phyloP scores from a whole-genome alignment of 2,797 vertebrate species.

The Cossypha heuglini region DNA sequence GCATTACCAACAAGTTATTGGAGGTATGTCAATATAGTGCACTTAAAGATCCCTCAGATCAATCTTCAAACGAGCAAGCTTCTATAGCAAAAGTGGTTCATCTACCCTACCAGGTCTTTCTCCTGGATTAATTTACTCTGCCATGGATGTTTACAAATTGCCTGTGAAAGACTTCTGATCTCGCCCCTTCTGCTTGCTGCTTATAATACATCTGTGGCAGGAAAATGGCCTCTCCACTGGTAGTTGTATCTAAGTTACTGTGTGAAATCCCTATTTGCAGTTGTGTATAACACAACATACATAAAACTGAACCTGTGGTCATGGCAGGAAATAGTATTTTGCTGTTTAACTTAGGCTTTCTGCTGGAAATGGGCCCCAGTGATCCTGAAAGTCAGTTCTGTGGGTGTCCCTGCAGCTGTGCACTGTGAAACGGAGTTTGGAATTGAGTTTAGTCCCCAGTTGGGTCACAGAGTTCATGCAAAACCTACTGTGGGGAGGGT shows the following conservation, averaged over 20 bases:
- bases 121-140: background rate
- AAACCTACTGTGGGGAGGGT: background rate
- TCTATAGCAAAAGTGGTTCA: background rate
- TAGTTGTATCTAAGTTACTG: background rate
- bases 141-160: background rate
- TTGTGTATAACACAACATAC: background rate
- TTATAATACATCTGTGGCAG: background rate
- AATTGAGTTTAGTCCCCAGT: background rate
- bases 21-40: rapidly evolving
- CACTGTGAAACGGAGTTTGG: background rate
- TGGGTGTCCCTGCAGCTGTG: background rate
- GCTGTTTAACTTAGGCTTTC: background rate
- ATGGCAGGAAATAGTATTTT: background rate
- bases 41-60: background rate
- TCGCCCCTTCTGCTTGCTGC: background rate
- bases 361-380: background rate
- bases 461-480: background rate
- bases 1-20: background rate
- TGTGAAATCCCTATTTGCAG: background rate
- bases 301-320: background rate
- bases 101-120: background rate
- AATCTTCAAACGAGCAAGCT: background rate
- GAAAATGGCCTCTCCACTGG: background rate
- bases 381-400: background rate
- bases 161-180: background rate